Conservation (phyloP, 2,113 vertebrate genomes). For the Ciconia stormi region DNA sequence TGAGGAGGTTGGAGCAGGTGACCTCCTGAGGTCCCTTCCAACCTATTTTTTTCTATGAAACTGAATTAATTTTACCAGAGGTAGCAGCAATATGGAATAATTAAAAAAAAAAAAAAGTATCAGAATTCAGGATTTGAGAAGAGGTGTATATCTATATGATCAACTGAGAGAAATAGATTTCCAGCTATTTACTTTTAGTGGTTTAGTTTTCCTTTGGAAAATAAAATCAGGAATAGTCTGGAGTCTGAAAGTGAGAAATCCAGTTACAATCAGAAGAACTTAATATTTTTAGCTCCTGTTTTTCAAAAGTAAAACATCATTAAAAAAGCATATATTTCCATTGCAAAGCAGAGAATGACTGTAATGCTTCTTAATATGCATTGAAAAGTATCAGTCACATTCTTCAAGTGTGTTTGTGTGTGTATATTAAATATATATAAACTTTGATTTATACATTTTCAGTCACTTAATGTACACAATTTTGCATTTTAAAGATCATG, state of each 20-base stretch:
- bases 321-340: background rate
- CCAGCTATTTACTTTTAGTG: background rate
- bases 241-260: background rate
- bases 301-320: background rate
- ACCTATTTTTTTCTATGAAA: background rate
- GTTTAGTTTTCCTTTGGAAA: background rate
- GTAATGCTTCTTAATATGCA: slow-evolving; percentile 49
- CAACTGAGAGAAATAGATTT: background rate
- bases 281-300: background rate
- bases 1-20: background rate
- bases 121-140: background rate
- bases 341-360: background rate
- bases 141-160: background rate
- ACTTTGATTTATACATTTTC: slow-evolving; percentile 58
- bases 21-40: background rate
- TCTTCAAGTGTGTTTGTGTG: slow-evolving; percentile 17
- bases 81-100: background rate
- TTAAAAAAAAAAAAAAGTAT: background rate
- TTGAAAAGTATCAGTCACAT: slow-evolving; percentile 33
- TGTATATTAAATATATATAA: background rate
- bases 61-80: background rate
- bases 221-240: background rate
- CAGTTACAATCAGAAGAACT: background rate
- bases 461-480: slow-evolving; percentile 33
- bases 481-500: slow-evolving; percentile 22